Evolutionary conservation across 1,140 invertebrate genomes (phyloP).

Genomic region (Megalonaias nervosa): DNA sequence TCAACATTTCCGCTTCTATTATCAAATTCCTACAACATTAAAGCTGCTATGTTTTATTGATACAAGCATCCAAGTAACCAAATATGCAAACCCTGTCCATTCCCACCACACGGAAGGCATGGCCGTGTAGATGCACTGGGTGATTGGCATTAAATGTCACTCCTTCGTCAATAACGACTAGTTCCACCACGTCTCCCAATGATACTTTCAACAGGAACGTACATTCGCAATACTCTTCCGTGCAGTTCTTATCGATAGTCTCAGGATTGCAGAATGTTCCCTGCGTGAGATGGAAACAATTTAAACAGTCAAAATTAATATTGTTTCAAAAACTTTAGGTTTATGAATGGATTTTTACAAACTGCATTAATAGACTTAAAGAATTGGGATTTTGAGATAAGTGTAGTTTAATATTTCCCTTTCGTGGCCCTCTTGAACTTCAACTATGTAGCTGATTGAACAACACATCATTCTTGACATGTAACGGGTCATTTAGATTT

Average conservation of each 20-base stretch:
- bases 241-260: conserved; percentile 40
- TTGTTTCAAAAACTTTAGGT: no score
- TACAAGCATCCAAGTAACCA: not conserved
- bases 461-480: not conserved
- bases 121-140: conserved; percentile 84
- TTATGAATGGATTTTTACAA: no score
- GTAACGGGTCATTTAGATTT: not conserved
- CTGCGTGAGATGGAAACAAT: conserved; percentile 15
- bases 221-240: conserved; percentile 52
- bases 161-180: conserved; percentile 58
- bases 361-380: no score
- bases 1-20: not conserved
- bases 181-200: conserved; percentile 51
- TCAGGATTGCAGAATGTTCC: conserved; percentile 48
- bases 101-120: conserved; percentile 80
- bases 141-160: conserved; percentile 73
- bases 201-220: conserved; percentile 43
- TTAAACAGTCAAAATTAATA: no score
- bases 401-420: not conserved
- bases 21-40: not conserved
- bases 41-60: not conserved
- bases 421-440: not conserved
- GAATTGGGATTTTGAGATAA: no score
- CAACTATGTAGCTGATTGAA: no score
- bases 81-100: conserved; percentile 66